Evolutionary conservation across 2,113 vertebrate species (phyloP).

Genomic region (Empidonax alnorum): DNA sequence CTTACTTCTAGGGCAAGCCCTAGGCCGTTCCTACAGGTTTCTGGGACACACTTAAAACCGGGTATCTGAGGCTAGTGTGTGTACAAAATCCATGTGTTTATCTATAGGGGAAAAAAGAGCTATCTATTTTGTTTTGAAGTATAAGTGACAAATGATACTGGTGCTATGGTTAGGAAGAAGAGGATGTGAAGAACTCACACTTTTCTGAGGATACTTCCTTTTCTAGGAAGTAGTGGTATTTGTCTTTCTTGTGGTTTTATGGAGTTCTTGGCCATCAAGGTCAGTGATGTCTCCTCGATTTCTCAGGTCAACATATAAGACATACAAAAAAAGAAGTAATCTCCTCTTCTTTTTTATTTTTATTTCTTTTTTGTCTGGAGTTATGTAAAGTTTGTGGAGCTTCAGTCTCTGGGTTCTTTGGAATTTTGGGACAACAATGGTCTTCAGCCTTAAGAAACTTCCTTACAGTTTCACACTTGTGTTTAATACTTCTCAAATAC

Average conservation of each 20-base stretch:
- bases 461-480: not conserved
- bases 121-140: not conserved
- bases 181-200: not conserved
- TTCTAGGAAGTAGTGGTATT: not conserved
- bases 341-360: rapidly evolving
- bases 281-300: not conserved
- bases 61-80: not conserved
- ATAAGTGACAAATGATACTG: not conserved
- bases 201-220: not conserved
- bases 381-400: not conserved
- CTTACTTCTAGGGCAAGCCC: not conserved
- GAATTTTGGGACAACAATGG: not conserved
- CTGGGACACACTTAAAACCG: not conserved
- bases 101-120: not conserved
- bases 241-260: not conserved
- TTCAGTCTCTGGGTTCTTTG: not conserved
- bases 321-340: not conserved
- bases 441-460: not conserved
- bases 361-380: too few species aligned
- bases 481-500: not conserved
- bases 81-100: not conserved
- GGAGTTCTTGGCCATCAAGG: not conserved
- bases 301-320: not conserved
- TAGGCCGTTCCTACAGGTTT: not conserved
- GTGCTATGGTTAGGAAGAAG: not conserved